phyloP scores from a whole-genome alignment of 2,888 invertebrate species.

The Phania funesta region DNA sequence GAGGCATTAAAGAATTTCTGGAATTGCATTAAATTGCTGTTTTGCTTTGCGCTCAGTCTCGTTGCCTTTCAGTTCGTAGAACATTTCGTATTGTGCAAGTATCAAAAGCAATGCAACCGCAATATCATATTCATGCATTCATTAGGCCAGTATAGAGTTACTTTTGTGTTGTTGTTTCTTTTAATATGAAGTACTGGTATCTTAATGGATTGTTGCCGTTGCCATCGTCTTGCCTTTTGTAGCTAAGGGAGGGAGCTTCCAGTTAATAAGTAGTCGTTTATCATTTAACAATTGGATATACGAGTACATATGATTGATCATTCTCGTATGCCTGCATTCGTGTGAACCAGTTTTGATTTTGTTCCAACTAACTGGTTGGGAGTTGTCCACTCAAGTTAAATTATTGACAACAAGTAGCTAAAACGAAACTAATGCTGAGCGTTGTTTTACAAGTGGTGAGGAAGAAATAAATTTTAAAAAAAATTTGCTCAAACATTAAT shows the following conservation, averaged over 20 bases:
- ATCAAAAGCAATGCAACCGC: slow-evolving; percentile 17
- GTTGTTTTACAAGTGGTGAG: neutral
- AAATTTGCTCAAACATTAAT: no score
- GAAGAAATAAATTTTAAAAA: neutral
- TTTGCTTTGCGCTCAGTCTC: slow-evolving; percentile 7
- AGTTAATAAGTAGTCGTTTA: slow-evolving; percentile 52
- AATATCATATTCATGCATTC: slow-evolving; percentile 44
- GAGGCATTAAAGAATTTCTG: slow-evolving; percentile 64
- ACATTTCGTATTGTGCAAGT: slow-evolving; percentile 6
- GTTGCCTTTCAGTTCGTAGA: slow-evolving; percentile 30
- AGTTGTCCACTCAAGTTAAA: slow-evolving; percentile 1
- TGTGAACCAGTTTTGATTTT: slow-evolving; percentile 54
- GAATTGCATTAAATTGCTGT: slow-evolving; percentile 64
- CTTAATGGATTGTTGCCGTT: slow-evolving; percentile 38
- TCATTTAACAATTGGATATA: slow-evolving; percentile 41
- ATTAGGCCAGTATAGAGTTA: slow-evolving; percentile 12
- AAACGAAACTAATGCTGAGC: neutral
- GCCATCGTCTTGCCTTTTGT: slow-evolving; percentile 2
- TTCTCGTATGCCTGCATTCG: slow-evolving; percentile 39
- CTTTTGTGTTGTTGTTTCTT: slow-evolving; percentile 20
- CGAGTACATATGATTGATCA: slow-evolving; percentile 40
- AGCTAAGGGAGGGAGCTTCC: slow-evolving; percentile 39
- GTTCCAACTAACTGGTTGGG: slow-evolving; percentile 9
- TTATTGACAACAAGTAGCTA: slow-evolving; percentile 16
- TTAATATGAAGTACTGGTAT: slow-evolving; percentile 42